Conservation (phyloP, 2,888 invertebrate genomes). For the Biston stratarius region DNA sequence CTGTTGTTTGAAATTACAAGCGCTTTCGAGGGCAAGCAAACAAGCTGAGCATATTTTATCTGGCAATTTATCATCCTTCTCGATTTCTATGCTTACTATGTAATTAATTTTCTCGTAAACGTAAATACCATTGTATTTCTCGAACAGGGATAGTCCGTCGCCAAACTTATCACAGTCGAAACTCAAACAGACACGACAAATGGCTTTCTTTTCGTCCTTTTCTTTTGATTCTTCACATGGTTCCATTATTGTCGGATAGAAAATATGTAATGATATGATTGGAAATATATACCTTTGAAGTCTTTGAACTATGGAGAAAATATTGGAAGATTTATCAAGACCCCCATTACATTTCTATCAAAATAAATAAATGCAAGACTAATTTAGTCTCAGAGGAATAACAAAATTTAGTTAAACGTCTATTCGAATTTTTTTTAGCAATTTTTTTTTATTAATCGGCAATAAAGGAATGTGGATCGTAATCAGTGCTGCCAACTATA, state of each 20-base stretch:
- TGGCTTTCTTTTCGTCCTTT: constrained; percentile 46
- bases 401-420: no score
- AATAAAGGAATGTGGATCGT: no score
- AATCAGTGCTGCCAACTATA: no score
- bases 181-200: constrained; percentile 70
- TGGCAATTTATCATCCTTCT: constrained; percentile 67
- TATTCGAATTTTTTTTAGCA: no score
- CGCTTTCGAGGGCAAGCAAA: constrained; percentile 65
- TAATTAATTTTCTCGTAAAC: constrained; percentile 66
- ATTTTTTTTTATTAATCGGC: no score
- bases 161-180: constrained; percentile 44
- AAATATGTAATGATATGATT: background rate
- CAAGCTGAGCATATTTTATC: constrained; percentile 69
- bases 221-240: background rate
- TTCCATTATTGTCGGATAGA: background rate
- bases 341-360: no score
- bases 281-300: background rate
- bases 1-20: constrained; percentile 67
- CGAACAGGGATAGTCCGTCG: constrained; percentile 65
- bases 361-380: no score
- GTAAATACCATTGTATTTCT: constrained; percentile 59
- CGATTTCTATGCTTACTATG: constrained; percentile 66
- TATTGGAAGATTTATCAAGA: no score
- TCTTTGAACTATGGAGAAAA: no score
- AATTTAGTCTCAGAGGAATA: no score